phyloP scores from a whole-genome alignment of 2,113 vertebrate species.

The Odobenus rosmarus region DNA sequence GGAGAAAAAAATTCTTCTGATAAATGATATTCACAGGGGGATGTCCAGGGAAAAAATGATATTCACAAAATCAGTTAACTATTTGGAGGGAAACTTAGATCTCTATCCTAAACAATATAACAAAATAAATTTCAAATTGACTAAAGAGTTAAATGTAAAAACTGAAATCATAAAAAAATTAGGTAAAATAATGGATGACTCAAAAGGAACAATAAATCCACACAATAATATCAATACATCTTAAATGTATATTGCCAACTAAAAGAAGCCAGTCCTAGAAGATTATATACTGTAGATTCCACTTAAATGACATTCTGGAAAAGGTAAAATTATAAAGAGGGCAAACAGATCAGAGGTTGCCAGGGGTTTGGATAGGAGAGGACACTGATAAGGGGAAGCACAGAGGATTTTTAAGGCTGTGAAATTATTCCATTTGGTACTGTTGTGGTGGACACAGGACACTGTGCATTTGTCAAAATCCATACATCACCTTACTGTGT shows the following conservation, averaged over 20 bases:
- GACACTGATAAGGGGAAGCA: not conserved
- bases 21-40: not conserved
- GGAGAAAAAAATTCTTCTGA: not conserved
- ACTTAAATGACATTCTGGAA: not conserved
- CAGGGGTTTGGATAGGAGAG: not conserved
- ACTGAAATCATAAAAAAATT: not conserved
- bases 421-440: not conserved
- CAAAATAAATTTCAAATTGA: slow-evolving; percentile 29
- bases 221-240: not conserved
- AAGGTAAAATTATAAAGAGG: not conserved
- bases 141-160: not conserved
- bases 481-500: not conserved
- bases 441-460: not conserved
- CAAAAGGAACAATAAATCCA: not conserved
- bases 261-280: not conserved
- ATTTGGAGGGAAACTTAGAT: not conserved
- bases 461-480: not conserved
- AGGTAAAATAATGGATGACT: not conserved
- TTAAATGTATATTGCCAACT: not conserved
- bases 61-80: slow-evolving; percentile 1
- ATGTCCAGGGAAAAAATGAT: not conserved
- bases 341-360: not conserved
- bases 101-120: not conserved
- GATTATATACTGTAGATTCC: not conserved
- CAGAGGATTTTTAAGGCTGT: not conserved